Evolutionary conservation across 1,140 invertebrate species (phyloP).

Genomic region (Bombus impatiens): DNA sequence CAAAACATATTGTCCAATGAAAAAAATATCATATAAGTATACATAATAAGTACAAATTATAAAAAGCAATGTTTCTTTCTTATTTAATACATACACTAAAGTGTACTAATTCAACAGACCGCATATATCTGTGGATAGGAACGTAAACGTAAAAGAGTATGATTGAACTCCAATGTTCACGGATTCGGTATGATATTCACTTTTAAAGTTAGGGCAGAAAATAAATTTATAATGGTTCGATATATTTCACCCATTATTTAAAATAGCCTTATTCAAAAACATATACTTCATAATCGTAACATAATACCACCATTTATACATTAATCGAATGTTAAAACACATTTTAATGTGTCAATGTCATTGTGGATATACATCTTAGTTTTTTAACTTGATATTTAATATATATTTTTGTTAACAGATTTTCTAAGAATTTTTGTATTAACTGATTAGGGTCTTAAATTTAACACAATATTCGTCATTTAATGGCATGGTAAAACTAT

Average conservation of each 20-base stretch:
- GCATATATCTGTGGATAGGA: neutral
- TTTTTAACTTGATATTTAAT: slow-evolving; percentile 45
- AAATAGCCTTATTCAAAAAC: slow-evolving; percentile 28
- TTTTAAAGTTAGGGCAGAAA: neutral
- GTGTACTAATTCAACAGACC: neutral
- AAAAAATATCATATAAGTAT: slow-evolving; percentile 24
- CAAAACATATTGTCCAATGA: slow-evolving; percentile 10
- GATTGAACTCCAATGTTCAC: slow-evolving; percentile 4
- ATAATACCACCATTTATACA: slow-evolving; percentile 30
- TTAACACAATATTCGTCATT: slow-evolving; percentile 50
- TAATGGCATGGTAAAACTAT: slow-evolving; percentile 55
- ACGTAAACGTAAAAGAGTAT: slow-evolving; percentile 15
- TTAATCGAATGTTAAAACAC: slow-evolving; percentile 1
- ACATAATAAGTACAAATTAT: slow-evolving; percentile 37
- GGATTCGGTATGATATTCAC: neutral
- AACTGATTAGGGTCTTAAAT: slow-evolving; percentile 44
- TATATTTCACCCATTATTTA: slow-evolving; percentile 20
- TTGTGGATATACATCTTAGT: slow-evolving; percentile 46
- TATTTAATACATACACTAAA: neutral
- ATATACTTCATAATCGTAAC: slow-evolving; percentile 29
- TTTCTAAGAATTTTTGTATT: slow-evolving; percentile 58
- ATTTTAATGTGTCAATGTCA: slow-evolving; percentile 29
- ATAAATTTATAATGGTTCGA: slow-evolving; percentile 14
- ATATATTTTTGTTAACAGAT: slow-evolving; percentile 57
- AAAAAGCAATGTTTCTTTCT: slow-evolving; percentile 21